These are phyloP conservation scores for Disparrhopalites patrizii DNA, from an alignment of 2,888 invertebrate genomes.

Conservation along the genomic window DNA sequence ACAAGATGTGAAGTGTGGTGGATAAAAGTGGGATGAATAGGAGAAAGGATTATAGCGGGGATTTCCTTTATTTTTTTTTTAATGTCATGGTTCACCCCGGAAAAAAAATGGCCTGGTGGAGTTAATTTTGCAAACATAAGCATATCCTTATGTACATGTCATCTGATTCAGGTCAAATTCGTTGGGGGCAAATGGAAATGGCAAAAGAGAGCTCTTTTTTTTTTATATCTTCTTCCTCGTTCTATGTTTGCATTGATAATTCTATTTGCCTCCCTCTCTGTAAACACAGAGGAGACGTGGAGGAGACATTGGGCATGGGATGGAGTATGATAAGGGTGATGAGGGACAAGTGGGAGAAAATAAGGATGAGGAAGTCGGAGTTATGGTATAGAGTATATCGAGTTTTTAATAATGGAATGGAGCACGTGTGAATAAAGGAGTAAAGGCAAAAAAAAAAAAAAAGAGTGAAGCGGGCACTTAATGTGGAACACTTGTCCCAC, in stretches of 20 bases:
- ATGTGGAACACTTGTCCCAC: conserved; percentile 12
- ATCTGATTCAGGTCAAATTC: conserved; percentile 6
- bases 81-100: too few species aligned
- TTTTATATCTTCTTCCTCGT: background rate
- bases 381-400: background rate
- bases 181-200: background rate
- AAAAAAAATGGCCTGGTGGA: too few species aligned
- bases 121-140: too few species aligned
- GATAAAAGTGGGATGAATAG: too few species aligned
- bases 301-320: too few species aligned
- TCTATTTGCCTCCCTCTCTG: background rate
- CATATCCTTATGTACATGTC: too few species aligned
- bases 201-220: background rate
- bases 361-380: conserved; percentile 18
- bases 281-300: too few species aligned
- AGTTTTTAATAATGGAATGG: background rate
- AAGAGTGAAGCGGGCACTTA: conserved; percentile 11
- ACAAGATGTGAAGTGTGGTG: background rate
- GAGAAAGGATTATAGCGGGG: too few species aligned
- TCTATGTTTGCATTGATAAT: background rate
- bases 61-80: too few species aligned
- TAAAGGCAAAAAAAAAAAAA: background rate
- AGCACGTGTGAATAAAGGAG: conserved; percentile 5
- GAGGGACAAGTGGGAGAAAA: conserved; percentile 10
- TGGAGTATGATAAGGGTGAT: background rate